Percentiles rank a stretch among this genome's conserved stretches.
Evolutionary conservation across 2,888 invertebrate species (phyloP).

Genomic region (Phengaris alcon): DNA sequence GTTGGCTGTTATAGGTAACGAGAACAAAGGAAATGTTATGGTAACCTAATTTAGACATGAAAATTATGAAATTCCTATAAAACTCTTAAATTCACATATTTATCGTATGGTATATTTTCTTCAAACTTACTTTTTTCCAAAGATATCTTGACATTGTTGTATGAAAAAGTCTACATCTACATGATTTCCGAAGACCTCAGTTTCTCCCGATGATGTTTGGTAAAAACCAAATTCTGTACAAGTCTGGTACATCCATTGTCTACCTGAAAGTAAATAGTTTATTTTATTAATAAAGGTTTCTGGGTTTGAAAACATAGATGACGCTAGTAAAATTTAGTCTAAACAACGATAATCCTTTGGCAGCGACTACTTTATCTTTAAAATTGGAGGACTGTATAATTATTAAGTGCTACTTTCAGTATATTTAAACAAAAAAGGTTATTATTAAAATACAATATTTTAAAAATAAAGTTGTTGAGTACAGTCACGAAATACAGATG

Average conservation of each 20-base stretch:
- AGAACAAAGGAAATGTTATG: neutral
- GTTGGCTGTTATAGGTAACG: neutral
- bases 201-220: constrained; percentile 88
- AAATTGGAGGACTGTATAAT: too few species aligned
- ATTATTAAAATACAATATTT: neutral
- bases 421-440: neutral
- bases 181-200: constrained; percentile 85
- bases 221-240: constrained; percentile 98
- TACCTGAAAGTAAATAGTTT: constrained; percentile 64
- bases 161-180: constrained; percentile 89
- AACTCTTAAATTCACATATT: neutral
- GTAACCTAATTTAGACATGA: neutral
- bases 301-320: neutral
- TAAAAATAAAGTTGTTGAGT: neutral
- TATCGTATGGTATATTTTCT: neutral
- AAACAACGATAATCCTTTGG: neutral
- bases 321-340: neutral
- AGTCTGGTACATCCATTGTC: constrained; percentile 97
- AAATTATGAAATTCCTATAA: neutral
- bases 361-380: too few species aligned
- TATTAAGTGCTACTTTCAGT: neutral
- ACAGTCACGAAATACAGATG: neutral
- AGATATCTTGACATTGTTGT: constrained; percentile 90
- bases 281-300: neutral
- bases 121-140: constrained; percentile 82